A percentile compares a stretch with the other conserved stretches of the same genome.
These are phyloP conservation scores for Ciconia nigra DNA, from an alignment of 2,797 vertebrate species.

Conservation along the genomic window DNA sequence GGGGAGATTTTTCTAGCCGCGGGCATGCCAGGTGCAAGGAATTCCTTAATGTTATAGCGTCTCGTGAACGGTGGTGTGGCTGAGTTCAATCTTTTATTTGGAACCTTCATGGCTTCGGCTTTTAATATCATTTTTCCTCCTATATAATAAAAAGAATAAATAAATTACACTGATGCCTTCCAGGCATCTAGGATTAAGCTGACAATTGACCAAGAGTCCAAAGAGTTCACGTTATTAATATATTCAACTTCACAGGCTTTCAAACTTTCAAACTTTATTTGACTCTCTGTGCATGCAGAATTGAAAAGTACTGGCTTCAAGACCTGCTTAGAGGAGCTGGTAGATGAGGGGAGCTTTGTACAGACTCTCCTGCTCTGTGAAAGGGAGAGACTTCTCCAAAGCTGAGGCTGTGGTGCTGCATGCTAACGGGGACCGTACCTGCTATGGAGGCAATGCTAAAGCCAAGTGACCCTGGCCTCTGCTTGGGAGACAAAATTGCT, in stretches of 20 bases:
- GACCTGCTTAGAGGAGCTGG: neutral
- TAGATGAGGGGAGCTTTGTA: neutral
- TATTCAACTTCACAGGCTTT: slow-evolving; percentile 17
- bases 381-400: neutral
- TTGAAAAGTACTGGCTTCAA: neutral
- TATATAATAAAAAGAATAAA: slow-evolving; percentile 71
- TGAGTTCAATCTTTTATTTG: slow-evolving; percentile 33
- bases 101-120: slow-evolving; percentile 30
- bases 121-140: slow-evolving; percentile 64
- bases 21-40: slow-evolving; percentile 35
- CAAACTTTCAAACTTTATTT: slow-evolving; percentile 53
- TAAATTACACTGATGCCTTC: slow-evolving; percentile 52
- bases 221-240: slow-evolving; percentile 52
- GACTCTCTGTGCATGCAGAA: neutral
- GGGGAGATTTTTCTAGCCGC: slow-evolving; percentile 52
- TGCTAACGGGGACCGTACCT: fast-evolving
- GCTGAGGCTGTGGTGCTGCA: neutral
- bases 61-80: neutral
- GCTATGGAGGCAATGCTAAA: neutral
- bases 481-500: neutral
- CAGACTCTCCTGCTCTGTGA: neutral
- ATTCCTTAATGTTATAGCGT: slow-evolving; percentile 58
- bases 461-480: neutral
- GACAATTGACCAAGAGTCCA: slow-evolving; percentile 64
- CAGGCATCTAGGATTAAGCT: slow-evolving; percentile 62